A percentile compares a stretch with the other conserved stretches of the same genome.
These are phyloP conservation scores for Archivesica marissinica DNA, from an alignment of 1,140 invertebrate species.

Conservation along the genomic window DNA sequence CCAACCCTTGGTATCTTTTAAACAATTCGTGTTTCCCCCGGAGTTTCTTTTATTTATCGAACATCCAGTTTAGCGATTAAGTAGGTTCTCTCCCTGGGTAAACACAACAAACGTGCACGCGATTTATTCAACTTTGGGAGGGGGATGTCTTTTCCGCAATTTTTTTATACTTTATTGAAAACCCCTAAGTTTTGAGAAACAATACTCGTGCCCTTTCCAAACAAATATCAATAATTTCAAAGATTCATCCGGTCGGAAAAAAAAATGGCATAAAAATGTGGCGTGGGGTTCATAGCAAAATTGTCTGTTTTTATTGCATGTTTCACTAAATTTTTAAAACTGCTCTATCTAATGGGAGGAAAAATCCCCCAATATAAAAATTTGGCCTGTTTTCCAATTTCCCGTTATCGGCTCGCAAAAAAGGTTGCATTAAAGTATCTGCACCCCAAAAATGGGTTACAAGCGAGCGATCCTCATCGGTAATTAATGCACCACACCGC, in stretches of 20 bases:
- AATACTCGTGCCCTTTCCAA: constrained; percentile 97
- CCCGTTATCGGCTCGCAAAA: constrained; percentile 91
- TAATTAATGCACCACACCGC: constrained; percentile 87
- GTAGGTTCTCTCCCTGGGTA: constrained; percentile 96
- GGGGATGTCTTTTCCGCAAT: constrained; percentile 92
- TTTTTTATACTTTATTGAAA: constrained; percentile 89
- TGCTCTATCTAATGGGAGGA: constrained; percentile 96
- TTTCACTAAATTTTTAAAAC: constrained; percentile 92
- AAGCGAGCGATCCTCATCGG: constrained; percentile 91
- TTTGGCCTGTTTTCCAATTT: constrained; percentile 90
- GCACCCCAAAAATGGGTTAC: constrained; percentile 98
- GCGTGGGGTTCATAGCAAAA: constrained; percentile 97
- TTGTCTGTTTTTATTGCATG: constrained; percentile 90
- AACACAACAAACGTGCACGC: constrained; percentile 90
- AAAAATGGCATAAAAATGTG: constrained; percentile 96
- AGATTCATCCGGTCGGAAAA: constrained; percentile 92
- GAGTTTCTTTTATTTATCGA: constrained; percentile 70
- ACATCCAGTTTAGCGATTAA: constrained; percentile 88
- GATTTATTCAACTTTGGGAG: constrained; percentile 91
- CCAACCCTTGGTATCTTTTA: constrained; percentile 97
- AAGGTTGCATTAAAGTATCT: constrained; percentile 94
- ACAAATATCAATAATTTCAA: constrained; percentile 97
- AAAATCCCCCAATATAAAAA: constrained; percentile 98
- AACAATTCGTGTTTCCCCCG: constrained; percentile 72
- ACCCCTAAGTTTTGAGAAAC: constrained; percentile 91